Base-by-base conservation (phyloP, 2,888 invertebrate genomes). In the Clostera curtula region DNA sequence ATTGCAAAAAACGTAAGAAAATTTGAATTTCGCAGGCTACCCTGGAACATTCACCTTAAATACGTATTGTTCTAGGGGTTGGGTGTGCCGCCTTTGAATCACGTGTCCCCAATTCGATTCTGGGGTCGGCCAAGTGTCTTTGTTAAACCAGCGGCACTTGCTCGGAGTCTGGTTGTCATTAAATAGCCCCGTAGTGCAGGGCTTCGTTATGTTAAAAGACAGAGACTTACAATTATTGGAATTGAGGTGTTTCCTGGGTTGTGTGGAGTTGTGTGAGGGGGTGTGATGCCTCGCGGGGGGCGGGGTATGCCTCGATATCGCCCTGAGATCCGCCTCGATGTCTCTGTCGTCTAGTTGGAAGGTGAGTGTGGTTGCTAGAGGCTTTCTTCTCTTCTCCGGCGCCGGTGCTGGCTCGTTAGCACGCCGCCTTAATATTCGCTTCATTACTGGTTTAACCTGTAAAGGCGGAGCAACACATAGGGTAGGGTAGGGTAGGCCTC, bases 381-480 rank as follows among this genome's bases (percentile, higher is more conserved):
- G 90, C 59, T 95, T 93, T 28, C 97, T 85, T 2, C 97, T 89
- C 71, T 97, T 96, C 55, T 94, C 90, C 4, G 94, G 93, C 34
- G 92, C 89, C 3, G 96, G 97, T 19, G 94, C 87, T 0, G 97
- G 97, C 69, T 97, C 97, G 69, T 98, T 97, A 0, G 97, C 97
- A 12, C 98, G 87, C 35, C 97, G 86, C 3, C 98, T 85, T 12
- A 98, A 79, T 70, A 97, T 98, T 12, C 98, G 87, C 14, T 97
- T 98, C 84, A 96, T 93, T n/a, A 94, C 93, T 6, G 97, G 96
- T 61, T 97, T 97, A n/a, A 93, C 89, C 88, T 90, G 68, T n/a
- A n/a, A n/a, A n/a, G n/a, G n/a, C n/a, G n/a, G n/a, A 3, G 19
- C 4, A 11, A 9, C 10, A 21, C 12, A 12, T 21, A n/a, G n/a